phyloP scores from a whole-genome alignment of 2,888 invertebrate genomes.

The Helleia helle region DNA sequence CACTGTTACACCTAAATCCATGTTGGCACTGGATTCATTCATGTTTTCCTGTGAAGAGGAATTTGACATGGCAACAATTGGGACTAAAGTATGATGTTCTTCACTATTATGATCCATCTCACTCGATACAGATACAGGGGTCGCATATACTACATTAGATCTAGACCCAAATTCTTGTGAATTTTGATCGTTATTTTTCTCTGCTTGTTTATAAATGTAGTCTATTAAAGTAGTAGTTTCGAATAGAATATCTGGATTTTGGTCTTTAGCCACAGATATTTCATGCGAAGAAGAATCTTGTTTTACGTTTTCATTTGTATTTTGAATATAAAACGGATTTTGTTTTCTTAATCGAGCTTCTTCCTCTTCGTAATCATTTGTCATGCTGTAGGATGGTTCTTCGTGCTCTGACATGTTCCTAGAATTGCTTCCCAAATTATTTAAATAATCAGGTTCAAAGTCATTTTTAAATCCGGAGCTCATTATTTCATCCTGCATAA shows the following conservation, averaged over 20 bases:
- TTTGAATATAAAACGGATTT: slow-evolving; percentile 29
- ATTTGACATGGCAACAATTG: slow-evolving; percentile 3
- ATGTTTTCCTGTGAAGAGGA: slow-evolving; percentile 1
- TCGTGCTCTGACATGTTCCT: slow-evolving; percentile 40
- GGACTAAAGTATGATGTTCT: not conserved
- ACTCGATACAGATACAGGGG: slow-evolving; percentile 7
- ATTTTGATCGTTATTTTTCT: slow-evolving; percentile 23
- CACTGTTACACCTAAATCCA: slow-evolving; percentile 55
- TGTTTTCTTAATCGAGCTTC: slow-evolving; percentile 51
- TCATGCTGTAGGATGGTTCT: slow-evolving; percentile 44
- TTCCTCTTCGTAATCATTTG: slow-evolving; percentile 50
- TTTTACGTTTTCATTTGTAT: too few species aligned
- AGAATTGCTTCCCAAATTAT: slow-evolving; percentile 35
- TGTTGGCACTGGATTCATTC: slow-evolving; percentile 9
- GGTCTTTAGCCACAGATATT: too few species aligned
- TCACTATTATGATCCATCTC: slow-evolving; percentile 16
- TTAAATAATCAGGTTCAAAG: slow-evolving; percentile 59
- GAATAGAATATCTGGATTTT: slow-evolving; percentile 19
- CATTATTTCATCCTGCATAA: slow-evolving; percentile 43
- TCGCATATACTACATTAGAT: slow-evolving; percentile 11
- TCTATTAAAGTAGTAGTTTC: slow-evolving; percentile 51
- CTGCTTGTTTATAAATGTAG: slow-evolving; percentile 49
- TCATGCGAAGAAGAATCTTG: too few species aligned
- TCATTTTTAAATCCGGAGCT: slow-evolving; percentile 43
- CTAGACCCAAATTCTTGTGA: slow-evolving; percentile 9